Evolutionary conservation across 2,113 vertebrate genomes (phyloP).

Genomic region (Phylloscopus trochiloides): DNA sequence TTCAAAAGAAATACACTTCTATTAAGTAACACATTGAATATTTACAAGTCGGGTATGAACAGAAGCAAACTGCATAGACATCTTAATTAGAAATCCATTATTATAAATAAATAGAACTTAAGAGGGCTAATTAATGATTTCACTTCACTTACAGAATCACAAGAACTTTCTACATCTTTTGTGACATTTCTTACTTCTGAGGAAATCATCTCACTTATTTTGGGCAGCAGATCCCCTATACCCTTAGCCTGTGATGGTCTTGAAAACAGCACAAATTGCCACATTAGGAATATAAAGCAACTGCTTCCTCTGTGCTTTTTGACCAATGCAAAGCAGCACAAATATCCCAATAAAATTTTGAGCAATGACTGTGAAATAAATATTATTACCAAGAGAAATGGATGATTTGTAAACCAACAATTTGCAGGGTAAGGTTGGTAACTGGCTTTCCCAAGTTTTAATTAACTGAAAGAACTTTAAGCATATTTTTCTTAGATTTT

Average conservation of each 20-base stretch:
- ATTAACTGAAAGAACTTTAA: not conserved
- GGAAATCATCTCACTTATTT: not conserved
- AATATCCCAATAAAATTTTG: not conserved
- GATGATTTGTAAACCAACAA: not conserved
- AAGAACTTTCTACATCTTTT: not conserved
- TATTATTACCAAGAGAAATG: not conserved
- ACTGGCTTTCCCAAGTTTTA: not conserved
- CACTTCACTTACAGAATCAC: not conserved
- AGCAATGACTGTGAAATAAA: not conserved
- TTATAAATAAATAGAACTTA: not conserved
- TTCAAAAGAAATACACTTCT: slow-evolving; percentile 2
- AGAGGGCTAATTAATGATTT: not conserved
- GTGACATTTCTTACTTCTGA: not conserved
- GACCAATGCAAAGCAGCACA: not conserved
- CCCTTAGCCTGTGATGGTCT: not conserved
- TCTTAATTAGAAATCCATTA: not conserved
- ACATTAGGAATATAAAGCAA: not conserved
- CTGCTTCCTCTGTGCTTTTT: not conserved
- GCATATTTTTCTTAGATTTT: not conserved
- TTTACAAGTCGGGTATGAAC: not conserved
- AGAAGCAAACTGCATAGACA: not conserved
- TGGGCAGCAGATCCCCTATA: not conserved
- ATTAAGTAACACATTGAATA: not conserved
- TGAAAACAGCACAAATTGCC: not conserved
- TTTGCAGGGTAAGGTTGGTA: not conserved